Evolutionary conservation across 1,140 invertebrate species (phyloP).

Genomic region (Copidosoma floridanum): DNA sequence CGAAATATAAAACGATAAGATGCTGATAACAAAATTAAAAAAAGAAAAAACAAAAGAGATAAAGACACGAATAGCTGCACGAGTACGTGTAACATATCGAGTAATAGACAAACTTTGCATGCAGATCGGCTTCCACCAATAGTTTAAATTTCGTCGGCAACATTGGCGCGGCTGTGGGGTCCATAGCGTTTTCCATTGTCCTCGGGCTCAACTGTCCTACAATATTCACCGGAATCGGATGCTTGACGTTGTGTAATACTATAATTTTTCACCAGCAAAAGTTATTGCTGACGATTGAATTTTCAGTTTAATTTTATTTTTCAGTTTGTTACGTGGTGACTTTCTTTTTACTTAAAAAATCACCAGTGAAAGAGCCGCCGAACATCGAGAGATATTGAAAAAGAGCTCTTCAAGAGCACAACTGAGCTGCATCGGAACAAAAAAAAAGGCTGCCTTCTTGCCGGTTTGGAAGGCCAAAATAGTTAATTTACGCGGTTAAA

Average conservation of each 20-base stretch:
- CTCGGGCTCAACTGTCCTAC: conserved; percentile 36
- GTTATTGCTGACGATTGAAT: not conserved
- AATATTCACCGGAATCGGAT: conserved; percentile 44
- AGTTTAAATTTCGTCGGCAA: conserved; percentile 42
- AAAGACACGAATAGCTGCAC: not conserved
- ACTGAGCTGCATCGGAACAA: no score
- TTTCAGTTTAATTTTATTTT: conserved; percentile 14
- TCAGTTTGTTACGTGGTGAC: conserved; percentile 34
- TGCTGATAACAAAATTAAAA: not conserved
- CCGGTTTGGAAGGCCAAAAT: no score
- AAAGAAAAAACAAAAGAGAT: not conserved
- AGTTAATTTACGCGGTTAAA: no score
- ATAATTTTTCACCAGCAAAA: not conserved
- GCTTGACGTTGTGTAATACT: conserved; percentile 39
- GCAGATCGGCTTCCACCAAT: conserved; percentile 38
- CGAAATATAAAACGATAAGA: not conserved
- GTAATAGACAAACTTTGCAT: no score
- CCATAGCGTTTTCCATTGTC: conserved; percentile 44
- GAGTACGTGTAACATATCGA: not conserved
- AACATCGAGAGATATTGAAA: no score
- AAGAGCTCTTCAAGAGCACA: no score
- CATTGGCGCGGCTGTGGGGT: conserved; percentile 44
- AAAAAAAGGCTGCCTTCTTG: no score
- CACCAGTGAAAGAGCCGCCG: conserved; percentile 22
- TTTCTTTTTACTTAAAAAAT: conserved; percentile 33